A percentile compares a stretch with the other conserved stretches of the same genome.
Conservation (phyloP, 2,888 invertebrate species). For the Callimorpha dominula region DNA sequence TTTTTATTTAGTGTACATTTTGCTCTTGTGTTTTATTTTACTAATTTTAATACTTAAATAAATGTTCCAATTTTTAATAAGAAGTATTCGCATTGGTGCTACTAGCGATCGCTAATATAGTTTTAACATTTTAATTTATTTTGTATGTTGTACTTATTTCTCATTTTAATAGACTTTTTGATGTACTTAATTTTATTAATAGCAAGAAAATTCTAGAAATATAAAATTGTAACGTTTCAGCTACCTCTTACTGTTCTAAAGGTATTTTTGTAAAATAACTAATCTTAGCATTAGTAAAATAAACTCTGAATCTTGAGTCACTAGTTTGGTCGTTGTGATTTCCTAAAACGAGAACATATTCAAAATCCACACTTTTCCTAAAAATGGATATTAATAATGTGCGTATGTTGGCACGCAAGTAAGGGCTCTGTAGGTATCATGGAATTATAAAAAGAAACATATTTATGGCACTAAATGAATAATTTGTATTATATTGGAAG, state of each 20-base stretch:
- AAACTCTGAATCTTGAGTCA: constrained; percentile 57
- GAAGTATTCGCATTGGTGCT: constrained; percentile 78
- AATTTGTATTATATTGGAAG: constrained; percentile 35
- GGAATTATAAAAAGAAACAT: constrained; percentile 20
- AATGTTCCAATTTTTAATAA: constrained; percentile 53
- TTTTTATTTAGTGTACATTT: neutral
- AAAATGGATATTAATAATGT: constrained; percentile 37
- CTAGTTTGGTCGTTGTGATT: constrained; percentile 60
- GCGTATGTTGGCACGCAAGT: constrained; percentile 30
- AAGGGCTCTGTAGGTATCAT: constrained; percentile 34
- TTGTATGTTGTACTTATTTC: constrained; percentile 54
- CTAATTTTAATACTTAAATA: constrained; percentile 35
- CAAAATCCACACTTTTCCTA: constrained; percentile 73
- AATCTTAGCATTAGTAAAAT: constrained; percentile 68
- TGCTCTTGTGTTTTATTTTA: constrained; percentile 18
- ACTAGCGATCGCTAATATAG: constrained; percentile 71
- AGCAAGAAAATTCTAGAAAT: constrained; percentile 62
- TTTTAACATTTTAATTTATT: constrained; percentile 54
- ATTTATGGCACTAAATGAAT: neutral
- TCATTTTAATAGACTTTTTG: constrained; percentile 54
- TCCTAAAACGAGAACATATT: constrained; percentile 65
- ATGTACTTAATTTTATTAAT: constrained; percentile 76
- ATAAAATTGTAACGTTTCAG: constrained; percentile 68
- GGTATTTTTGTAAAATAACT: constrained; percentile 80
- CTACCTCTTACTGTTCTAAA: constrained; percentile 83